These are phyloP conservation scores for Drosophila borborema DNA, from an alignment of 2,888 invertebrate species.

Conservation along the genomic window DNA sequence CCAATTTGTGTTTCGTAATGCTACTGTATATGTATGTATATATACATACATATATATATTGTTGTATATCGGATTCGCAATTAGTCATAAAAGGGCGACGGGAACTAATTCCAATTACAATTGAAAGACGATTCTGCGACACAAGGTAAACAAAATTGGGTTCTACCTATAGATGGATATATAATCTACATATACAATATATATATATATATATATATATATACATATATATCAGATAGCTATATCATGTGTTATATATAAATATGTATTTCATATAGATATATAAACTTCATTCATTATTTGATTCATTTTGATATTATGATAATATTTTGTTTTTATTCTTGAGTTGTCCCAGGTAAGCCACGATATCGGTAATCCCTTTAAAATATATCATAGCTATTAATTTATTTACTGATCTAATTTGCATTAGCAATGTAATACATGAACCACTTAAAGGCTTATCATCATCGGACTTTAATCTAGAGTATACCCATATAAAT, in stretches of 20 bases:
- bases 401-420: background rate
- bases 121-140: constrained; percentile 1
- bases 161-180: background rate
- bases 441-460: background rate
- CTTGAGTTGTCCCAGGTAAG: background rate
- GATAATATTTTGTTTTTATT: background rate
- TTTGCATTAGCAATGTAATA: background rate
- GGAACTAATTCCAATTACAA: background rate
- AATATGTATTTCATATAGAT: background rate
- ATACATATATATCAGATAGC: background rate
- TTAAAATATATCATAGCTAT: background rate
- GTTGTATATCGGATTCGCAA: background rate
- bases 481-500: background rate
- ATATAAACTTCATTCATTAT: background rate
- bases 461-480: background rate
- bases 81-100: constrained; percentile 52
- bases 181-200: background rate
- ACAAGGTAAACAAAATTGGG: background rate
- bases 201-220: no score
- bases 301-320: background rate
- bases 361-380: background rate
- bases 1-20: constrained; percentile 28
- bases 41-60: background rate
- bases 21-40: constrained; percentile 1
- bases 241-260: background rate